Percentiles rank a stretch among this genome's conserved stretches.
phyloP scores from a whole-genome alignment of 1,140 invertebrate species.

The Anthonomus grandis region DNA sequence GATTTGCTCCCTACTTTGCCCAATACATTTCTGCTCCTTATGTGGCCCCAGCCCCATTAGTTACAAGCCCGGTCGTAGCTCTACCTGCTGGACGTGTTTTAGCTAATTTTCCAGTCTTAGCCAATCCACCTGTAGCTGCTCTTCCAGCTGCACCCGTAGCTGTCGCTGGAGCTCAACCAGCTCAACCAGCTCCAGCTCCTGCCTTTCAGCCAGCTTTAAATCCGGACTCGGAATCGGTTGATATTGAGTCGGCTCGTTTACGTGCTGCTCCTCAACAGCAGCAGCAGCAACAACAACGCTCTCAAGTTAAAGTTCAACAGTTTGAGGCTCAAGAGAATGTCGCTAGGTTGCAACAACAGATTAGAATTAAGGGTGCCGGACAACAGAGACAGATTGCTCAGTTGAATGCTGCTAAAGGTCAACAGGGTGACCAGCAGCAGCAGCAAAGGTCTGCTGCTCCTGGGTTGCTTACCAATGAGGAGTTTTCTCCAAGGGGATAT shows the following conservation, averaged over 20 bases:
- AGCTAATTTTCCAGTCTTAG: not conserved
- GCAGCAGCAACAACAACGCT: not conserved
- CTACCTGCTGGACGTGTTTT: not conserved
- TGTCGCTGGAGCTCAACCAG: not conserved
- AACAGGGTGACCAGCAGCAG: not conserved
- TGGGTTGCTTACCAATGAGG: too few relatives aligned
- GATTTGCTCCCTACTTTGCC: not conserved
- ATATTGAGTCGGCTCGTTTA: slow-evolving; percentile 19
- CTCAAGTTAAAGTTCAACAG: not conserved
- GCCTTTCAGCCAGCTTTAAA: not conserved
- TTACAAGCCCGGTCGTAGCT: slow-evolving; percentile 3
- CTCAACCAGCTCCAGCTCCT: not conserved
- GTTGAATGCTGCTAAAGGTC: not conserved
- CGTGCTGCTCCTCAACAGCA: too few relatives aligned
- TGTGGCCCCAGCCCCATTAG: slow-evolving; percentile 5
- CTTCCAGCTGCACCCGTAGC: not conserved
- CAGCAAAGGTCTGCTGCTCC: slow-evolving; percentile 3
- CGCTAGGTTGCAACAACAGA: not conserved
- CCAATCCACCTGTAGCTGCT: not conserved
- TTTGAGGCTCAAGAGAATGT: not conserved
- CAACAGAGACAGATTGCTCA: not conserved
- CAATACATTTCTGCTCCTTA: slow-evolving; percentile 2
- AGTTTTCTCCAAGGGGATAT: too few relatives aligned
- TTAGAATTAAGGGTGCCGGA: not conserved
- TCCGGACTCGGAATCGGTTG: slow-evolving; percentile 14